Percentiles rank a stretch among this genome's conserved stretches.
Conservation (phyloP, 2,113 vertebrate species). For the Seriola rivoliana region DNA sequence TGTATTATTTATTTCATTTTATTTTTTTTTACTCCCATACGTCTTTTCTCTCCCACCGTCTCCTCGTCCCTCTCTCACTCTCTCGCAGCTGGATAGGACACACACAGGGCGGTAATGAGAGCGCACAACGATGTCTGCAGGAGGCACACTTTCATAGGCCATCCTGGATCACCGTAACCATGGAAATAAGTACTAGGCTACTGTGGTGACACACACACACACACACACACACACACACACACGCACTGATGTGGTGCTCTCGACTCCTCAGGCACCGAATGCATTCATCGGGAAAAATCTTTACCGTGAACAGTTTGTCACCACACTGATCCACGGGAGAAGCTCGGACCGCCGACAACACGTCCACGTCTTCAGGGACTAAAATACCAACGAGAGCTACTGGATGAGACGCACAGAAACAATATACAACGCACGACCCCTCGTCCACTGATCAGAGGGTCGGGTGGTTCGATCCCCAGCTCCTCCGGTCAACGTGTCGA, state of each 20-base stretch:
- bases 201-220: constrained; percentile 49
- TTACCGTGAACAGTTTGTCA: constrained; percentile 20
- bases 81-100: constrained; percentile 75
- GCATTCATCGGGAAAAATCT: constrained; percentile 37
- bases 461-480: too few relatives aligned
- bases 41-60: constrained; percentile 11
- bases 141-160: constrained; percentile 81
- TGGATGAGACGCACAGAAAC: too few relatives aligned
- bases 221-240: constrained; percentile 39
- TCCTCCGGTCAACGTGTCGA: too few relatives aligned
- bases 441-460: too few relatives aligned
- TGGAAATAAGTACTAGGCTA: constrained; percentile 76
- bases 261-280: constrained; percentile 33
- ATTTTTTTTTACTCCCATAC: constrained; percentile 5
- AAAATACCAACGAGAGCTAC: too few relatives aligned
- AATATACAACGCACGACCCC: too few relatives aligned
- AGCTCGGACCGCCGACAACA: background rate
- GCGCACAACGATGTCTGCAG: constrained; percentile 75
- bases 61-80: background rate
- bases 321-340: constrained; percentile 8
- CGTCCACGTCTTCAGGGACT: background rate
- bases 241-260: constrained; percentile 25
- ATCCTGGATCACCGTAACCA: constrained; percentile 82
- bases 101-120: constrained; percentile 84
- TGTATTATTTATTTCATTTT: constrained; percentile 3